phyloP scores from a whole-genome alignment of 2,888 invertebrate species.

The Lasioglossum figueresi region DNA sequence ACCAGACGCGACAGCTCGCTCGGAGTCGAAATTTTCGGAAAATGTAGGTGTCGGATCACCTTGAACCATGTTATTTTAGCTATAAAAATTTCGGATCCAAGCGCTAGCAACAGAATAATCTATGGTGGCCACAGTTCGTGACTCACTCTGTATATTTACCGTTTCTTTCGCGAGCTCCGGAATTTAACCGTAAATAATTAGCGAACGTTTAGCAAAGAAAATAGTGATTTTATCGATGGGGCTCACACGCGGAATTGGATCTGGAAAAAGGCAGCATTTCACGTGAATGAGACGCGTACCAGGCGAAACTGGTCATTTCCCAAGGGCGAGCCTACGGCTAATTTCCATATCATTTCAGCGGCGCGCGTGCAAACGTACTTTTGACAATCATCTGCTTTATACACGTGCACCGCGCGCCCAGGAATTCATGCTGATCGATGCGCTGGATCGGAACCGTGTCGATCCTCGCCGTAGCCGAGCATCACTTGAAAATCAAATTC shows the following conservation, averaged over 20 bases:
- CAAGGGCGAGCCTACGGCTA: slow-evolving; percentile 72
- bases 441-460: slow-evolving; percentile 22
- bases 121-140: too few relatives aligned
- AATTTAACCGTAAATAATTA: not conserved
- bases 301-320: slow-evolving; percentile 52
- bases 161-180: too few relatives aligned
- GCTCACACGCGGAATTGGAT: not conserved
- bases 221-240: not conserved
- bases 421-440: slow-evolving; percentile 52
- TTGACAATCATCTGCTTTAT: slow-evolving; percentile 52
- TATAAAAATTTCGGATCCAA: too few relatives aligned
- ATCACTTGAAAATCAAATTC: slow-evolving; percentile 60
- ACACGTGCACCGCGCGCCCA: slow-evolving; percentile 22
- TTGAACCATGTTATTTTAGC: too few relatives aligned
- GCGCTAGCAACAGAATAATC: too few relatives aligned
- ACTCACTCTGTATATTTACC: too few relatives aligned
- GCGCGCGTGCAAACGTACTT: slow-evolving; percentile 54
- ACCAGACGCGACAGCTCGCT: not conserved
- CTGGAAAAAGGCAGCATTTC: not conserved
- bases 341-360: slow-evolving; percentile 66
- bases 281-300: not conserved
- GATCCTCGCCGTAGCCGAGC: slow-evolving; percentile 29
- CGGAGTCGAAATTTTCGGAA: too few relatives aligned
- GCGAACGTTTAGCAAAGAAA: not conserved
- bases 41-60: too few relatives aligned